These are phyloP conservation scores for Chlorocebus sabaeus DNA, from an alignment of 2,113 vertebrate species.

Conservation along the genomic window DNA sequence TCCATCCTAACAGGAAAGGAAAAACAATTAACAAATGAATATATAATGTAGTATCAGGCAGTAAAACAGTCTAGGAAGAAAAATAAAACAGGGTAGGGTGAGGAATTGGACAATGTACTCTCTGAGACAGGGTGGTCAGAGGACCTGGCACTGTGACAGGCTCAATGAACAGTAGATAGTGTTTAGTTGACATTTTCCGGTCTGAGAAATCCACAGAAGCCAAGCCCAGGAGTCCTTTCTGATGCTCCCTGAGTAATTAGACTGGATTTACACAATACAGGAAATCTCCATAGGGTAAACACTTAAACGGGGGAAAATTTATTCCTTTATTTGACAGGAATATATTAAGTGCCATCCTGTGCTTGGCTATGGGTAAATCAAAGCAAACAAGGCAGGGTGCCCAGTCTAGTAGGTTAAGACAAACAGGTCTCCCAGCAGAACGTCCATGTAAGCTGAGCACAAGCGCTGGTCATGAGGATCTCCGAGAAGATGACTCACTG, in stretches of 20 bases:
- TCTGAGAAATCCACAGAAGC: not conserved
- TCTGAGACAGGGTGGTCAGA: not conserved
- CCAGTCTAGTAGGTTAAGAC: not conserved
- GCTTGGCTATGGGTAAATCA: not conserved
- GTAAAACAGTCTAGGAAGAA: not conserved
- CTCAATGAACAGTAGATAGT: not conserved
- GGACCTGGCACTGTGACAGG: not conserved
- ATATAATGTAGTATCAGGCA: not conserved
- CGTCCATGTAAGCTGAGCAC: rapidly evolving
- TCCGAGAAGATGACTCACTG: not conserved
- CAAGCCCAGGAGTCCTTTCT: not conserved
- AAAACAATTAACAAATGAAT: not conserved
- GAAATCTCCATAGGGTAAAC: not conserved
- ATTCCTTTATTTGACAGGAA: not conserved
- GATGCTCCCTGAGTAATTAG: not conserved
- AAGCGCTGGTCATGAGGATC: not conserved
- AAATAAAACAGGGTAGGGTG: not conserved
- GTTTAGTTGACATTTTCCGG: not conserved
- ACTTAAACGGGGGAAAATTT: not conserved
- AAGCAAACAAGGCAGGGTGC: not conserved
- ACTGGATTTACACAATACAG: not conserved
- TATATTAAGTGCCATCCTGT: not conserved
- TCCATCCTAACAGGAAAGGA: not conserved
- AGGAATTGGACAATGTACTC: not conserved
- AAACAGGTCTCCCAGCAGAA: not conserved